A percentile compares a stretch with the other conserved stretches of the same genome.
phyloP scores from a whole-genome alignment of 2,888 invertebrate genomes.

The Rosalia funebris region DNA sequence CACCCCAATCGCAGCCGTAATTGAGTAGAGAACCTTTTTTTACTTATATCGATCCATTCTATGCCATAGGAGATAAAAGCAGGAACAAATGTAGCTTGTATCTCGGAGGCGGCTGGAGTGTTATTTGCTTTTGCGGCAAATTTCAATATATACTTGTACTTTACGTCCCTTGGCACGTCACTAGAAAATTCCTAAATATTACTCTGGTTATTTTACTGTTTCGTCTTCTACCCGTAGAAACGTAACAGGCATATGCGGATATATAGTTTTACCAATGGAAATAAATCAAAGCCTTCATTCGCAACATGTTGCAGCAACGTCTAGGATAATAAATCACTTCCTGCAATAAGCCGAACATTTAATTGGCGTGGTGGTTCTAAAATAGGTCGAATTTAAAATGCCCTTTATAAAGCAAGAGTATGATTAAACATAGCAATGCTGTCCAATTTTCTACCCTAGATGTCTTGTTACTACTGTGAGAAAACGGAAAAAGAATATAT shows the following conservation, averaged over 20 bases:
- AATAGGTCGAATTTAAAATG: no score
- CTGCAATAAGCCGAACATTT: background rate
- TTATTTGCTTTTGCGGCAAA: slow-evolving; percentile 25
- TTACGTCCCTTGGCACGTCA: slow-evolving; percentile 2
- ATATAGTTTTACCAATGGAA: background rate
- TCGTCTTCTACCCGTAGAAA: slow-evolving; percentile 2
- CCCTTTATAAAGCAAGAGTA: no score
- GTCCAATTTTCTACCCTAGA: no score
- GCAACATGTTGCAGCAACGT: background rate
- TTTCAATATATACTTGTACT: slow-evolving; percentile 15
- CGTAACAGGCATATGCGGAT: background rate
- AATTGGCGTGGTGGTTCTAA: no score
- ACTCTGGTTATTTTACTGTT: slow-evolving; percentile 16
- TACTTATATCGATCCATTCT: slow-evolving; percentile 5
- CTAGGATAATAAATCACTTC: background rate
- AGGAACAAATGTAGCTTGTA: slow-evolving; percentile 24
- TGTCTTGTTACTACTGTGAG: no score
- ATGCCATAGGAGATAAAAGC: slow-evolving; percentile 14
- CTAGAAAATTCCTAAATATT: background rate
- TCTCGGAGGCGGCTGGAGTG: slow-evolving; percentile 9
- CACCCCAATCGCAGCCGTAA: no score
- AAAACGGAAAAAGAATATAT: no score
- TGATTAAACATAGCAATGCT: no score
- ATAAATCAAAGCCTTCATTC: slow-evolving; percentile 3
- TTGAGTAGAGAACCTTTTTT: no score